Evolutionary conservation across 2,888 invertebrate genomes (phyloP).

Genomic region (Glaucopsyche alexis): DNA sequence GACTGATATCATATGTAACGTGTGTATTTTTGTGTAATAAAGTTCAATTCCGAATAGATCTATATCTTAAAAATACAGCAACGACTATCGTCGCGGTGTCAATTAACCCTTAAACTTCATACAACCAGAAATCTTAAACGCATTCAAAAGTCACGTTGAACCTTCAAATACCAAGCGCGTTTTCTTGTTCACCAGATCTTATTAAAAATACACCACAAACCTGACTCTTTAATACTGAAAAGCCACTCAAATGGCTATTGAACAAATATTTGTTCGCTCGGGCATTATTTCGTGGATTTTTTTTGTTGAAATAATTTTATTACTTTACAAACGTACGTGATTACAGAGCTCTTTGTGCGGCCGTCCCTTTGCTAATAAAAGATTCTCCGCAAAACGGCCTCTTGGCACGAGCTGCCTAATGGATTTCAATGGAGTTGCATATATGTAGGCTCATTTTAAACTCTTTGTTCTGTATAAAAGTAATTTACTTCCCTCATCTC

Average conservation of each 20-base stretch:
- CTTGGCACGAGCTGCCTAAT: constrained; percentile 64
- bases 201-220: background rate
- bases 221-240: constrained; percentile 9
- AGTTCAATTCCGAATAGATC: too few species aligned
- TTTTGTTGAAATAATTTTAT: constrained; percentile 50
- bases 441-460: constrained; percentile 68
- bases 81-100: too few species aligned
- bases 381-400: constrained; percentile 69
- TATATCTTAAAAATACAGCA: too few species aligned
- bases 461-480: constrained; percentile 71
- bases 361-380: constrained; percentile 66
- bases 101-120: too few species aligned
- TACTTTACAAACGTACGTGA: constrained; percentile 60
- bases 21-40: too few species aligned
- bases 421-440: constrained; percentile 74
- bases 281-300: constrained; percentile 1
- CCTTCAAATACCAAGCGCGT: background rate
- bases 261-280: constrained; percentile 1
- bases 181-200: background rate
- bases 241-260: constrained; percentile 20
- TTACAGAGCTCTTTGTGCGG: constrained; percentile 61
- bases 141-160: background rate
- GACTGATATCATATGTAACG: too few species aligned
- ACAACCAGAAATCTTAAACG: too few species aligned
- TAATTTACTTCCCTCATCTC: constrained; percentile 65